Evolutionary conservation across 2,113 vertebrate genomes (phyloP).

Genomic region (Cyrtonyx montezumae): DNA sequence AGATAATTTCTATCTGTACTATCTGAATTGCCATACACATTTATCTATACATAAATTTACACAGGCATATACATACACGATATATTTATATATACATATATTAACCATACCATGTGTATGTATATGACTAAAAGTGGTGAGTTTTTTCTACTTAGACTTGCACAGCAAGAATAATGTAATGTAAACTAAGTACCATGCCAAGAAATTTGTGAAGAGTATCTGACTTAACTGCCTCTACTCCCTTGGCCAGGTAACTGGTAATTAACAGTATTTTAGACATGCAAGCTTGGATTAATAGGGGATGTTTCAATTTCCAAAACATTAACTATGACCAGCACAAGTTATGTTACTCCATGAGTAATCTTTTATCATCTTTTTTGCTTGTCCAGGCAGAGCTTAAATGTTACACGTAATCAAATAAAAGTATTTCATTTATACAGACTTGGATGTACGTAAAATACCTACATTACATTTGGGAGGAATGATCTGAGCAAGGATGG

Average conservation of each 20-base stretch:
- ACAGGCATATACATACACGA: neutral
- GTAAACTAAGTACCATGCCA: neutral
- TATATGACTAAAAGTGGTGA: neutral
- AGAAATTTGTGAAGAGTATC: neutral
- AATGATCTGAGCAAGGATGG: neutral
- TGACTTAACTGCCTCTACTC: neutral
- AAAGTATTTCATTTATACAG: neutral
- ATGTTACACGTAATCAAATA: neutral
- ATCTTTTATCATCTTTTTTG: neutral
- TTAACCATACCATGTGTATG: neutral
- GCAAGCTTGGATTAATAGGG: neutral
- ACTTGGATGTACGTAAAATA: neutral
- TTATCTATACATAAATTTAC: neutral
- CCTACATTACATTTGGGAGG: neutral
- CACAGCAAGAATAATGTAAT: neutral
- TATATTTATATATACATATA: rapidly evolving
- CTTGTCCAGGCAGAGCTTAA: neutral
- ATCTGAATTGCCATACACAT: neutral
- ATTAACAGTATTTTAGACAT: neutral
- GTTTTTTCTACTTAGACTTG: neutral
- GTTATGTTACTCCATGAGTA: neutral
- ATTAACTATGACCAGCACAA: neutral
- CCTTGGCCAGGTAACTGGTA: neutral
- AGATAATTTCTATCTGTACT: neutral
- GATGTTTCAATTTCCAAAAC: neutral